Base-by-base conservation (phyloP, 2,797 vertebrate species). In the Protonibea diacanthus region DNA sequence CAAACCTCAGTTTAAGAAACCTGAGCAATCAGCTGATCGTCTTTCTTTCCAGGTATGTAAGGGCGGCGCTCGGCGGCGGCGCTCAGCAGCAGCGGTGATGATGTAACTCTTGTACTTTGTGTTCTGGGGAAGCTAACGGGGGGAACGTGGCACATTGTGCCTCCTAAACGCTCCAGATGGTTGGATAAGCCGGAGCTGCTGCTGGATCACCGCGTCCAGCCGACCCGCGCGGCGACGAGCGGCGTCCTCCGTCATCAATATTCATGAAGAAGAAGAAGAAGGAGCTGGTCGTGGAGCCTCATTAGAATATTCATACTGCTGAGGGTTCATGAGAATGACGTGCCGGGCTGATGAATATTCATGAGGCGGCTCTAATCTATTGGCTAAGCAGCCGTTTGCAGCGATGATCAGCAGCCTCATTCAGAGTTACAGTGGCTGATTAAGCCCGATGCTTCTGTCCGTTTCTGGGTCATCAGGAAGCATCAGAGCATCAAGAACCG, bases 261-360 rank as follows among this genome's bases (percentile, higher is more conserved):
- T 93, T 93, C 87, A 94, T 91, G 89, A 33, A 29, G 29, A 89
- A 73, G 20, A 27, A 29, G 63, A 47, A 74, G 80, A 42, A 63
- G 76, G 71, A 58, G 81, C 81, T 83, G 70, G 83, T 77, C 55
- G 83, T 59, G 63, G 73, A 83, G 71, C 83, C 86, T 93, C 87
- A 93, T 94, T 92, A 92, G 86, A 92, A 95, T 94, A 94, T 93
- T 91, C 93, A 90, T 84, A 87, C 66, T 53, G 47, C 66, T 4
- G 64, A 65, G 75, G 71, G 76, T 83, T 86, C 70, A 18, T 74
- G 80, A 71, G 86, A 84, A 85, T 92, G 92, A 93, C 75, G 86
- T 84, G 71, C 33, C 11, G 42, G 25, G 29, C 85, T 88, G 15
- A 91, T 93, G 90, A 91, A 74, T 94, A 94, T 95, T 94, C 89